Evolutionary conservation across 2,797 vertebrate genomes (phyloP), one percentile per base, ranked within the genome.

Genomic region (Phrynocephalus forsythii): DNA sequence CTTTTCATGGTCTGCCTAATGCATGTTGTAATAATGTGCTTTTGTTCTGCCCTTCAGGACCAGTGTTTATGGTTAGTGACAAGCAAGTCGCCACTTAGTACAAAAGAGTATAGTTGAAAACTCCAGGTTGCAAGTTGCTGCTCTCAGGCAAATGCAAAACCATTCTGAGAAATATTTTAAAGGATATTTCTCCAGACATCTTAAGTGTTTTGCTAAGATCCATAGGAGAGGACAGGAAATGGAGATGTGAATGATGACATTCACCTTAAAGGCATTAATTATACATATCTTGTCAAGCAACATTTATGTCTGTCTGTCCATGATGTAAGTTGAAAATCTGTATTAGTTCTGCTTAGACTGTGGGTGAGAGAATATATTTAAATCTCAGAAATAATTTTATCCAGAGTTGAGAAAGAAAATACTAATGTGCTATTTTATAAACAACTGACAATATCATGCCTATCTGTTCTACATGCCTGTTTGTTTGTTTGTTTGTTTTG

Each of bases 281-380:
- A 93, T 86, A 92, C 87, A 94, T 92, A 90, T 93, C 81, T 89
- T 93, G 78, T 93, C 93, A 91, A 44, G 79, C 86, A 84, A 84
- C 90, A 94, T 93, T 89, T 92, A 91, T 78, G 0, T n/a, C 56
- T 87, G 30, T 90, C 85, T 92, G 90, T 89, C 24, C 8, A 10
- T 48, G 50, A 88, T 82, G 84, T 30, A 91, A 93, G 85, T 82
- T 85, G 11, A 2, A 18, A 0, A 3, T 83, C 60, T 86, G 5
- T 50, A 85, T 69, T 82, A 82, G 3, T 48, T 81, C 90, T 50
- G 77, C 87, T 89, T 67, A 77, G 63, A 15, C 13, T 81, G 52
- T 81, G 79, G 3, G 82, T 8, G 82, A 66, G 91, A n/a, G 18
- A 15, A 60, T 82, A 84, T 83, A 87, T 75, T 78, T 81, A 63